phyloP scores from a whole-genome alignment of 2,888 invertebrate species.

The Coelinius sp. region DNA sequence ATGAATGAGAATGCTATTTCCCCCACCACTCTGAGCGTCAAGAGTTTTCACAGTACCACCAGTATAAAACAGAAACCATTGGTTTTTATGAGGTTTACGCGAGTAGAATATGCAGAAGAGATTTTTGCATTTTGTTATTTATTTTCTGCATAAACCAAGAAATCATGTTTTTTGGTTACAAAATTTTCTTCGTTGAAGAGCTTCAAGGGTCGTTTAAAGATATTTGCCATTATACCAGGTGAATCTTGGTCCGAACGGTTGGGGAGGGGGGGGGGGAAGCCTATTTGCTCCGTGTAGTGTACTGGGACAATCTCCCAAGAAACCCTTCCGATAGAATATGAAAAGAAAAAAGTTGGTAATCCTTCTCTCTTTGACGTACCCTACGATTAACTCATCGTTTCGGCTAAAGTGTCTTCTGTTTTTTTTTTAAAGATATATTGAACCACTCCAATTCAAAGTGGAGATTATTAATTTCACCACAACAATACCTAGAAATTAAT shows the following conservation, averaged over 20 bases:
- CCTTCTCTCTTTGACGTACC: conserved; percentile 36
- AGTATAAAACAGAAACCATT: conserved; percentile 57
- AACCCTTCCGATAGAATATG: conserved; percentile 36
- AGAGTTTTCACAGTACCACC: conserved; percentile 31
- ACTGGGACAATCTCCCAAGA: conserved; percentile 35
- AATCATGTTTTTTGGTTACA: background rate
- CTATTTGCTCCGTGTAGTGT: background rate
- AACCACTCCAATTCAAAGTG: too few relatives aligned
- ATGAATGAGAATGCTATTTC: conserved; percentile 29
- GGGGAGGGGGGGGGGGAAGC: background rate
- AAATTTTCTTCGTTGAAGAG: conserved; percentile 9
- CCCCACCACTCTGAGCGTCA: conserved; percentile 17
- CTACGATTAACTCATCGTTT: conserved; percentile 43
- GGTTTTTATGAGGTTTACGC: conserved; percentile 57
- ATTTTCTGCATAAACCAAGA: conserved; percentile 34
- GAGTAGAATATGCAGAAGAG: conserved; percentile 49
- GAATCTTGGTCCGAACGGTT: background rate
- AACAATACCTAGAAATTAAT: too few relatives aligned
- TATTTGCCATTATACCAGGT: conserved; percentile 1
- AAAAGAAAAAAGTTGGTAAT: conserved; percentile 35
- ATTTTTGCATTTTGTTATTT: conserved; percentile 44
- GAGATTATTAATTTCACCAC: too few relatives aligned
- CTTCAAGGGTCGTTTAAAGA: background rate
- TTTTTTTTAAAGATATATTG: too few relatives aligned
- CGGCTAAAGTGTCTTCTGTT: conserved; percentile 33